Conservation (phyloP, 2,888 invertebrate species). For the Pimpla rufipes region DNA sequence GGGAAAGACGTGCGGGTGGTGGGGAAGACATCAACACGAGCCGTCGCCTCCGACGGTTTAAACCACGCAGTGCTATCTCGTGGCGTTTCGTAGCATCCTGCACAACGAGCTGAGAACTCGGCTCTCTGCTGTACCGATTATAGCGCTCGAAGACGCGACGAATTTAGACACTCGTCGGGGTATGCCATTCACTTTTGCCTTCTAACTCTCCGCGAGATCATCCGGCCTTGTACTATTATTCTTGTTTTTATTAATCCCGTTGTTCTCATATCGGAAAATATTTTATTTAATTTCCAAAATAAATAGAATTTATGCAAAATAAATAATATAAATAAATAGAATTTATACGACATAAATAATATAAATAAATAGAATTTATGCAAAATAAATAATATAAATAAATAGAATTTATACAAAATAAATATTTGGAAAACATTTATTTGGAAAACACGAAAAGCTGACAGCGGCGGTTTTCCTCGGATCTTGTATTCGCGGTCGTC, state of each 20-base stretch:
- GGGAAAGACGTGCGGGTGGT: neutral
- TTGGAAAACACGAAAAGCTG: no score
- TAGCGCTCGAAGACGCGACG: neutral
- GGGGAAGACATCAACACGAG: slow-evolving; percentile 7
- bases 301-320: no score
- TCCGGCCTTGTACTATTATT: no score
- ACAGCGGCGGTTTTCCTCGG: neutral
- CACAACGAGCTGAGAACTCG: slow-evolving; percentile 33
- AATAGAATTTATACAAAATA: no score
- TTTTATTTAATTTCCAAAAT: no score
- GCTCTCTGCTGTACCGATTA: slow-evolving; percentile 66
- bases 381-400: no score
- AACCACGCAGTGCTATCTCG: slow-evolving; percentile 67
- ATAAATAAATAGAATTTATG: no score
- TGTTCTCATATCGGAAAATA: neutral
- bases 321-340: no score
- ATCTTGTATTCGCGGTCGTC: slow-evolving; percentile 25
- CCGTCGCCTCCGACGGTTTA: neutral
- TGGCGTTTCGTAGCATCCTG: slow-evolving; percentile 52
- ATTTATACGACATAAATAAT: no score
- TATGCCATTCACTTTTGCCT: neutral
- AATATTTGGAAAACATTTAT: no score
- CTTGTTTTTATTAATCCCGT: neutral
- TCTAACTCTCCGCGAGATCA: neutral
- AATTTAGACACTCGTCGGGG: neutral